phyloP scores from a whole-genome alignment of 2,113 vertebrate species.

The Butorides virescens region DNA sequence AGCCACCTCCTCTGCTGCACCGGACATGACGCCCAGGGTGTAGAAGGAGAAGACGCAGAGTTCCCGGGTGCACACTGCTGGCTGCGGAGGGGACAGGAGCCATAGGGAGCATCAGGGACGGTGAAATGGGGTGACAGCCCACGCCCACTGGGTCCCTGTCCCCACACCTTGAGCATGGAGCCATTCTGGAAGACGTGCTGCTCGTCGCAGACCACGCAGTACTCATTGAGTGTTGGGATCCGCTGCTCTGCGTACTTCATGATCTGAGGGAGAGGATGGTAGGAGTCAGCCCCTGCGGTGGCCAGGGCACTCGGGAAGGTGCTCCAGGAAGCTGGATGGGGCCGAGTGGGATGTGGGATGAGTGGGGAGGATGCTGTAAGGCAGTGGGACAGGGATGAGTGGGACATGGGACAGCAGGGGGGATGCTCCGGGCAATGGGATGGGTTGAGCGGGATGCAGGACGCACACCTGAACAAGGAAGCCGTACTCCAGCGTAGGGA shows the following conservation, averaged over 20 bases:
- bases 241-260: conserved; percentile 99
- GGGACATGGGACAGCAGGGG: too few relatives aligned
- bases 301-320: accelerated
- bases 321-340: accelerated
- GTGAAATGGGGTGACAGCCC: accelerated
- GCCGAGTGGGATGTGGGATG: not conserved
- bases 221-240: conserved; percentile 96
- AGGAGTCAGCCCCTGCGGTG: accelerated
- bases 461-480: conserved; percentile 93
- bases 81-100: conserved; percentile 71
- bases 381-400: too few relatives aligned
- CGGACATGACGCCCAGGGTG: conserved; percentile 98
- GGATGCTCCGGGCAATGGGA: not conserved
- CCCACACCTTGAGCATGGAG: conserved; percentile 95
- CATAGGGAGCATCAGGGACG: accelerated
- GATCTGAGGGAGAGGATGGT: conserved; percentile 73
- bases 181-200: conserved; percentile 99
- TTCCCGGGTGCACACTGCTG: conserved; percentile 95
- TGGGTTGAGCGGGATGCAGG: not conserved
- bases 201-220: conserved; percentile 98
- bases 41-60: conserved; percentile 99
- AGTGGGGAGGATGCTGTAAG: not conserved
- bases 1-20: conserved; percentile 96
- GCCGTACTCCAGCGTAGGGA: conserved; percentile 97
- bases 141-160: accelerated